Percentiles rank a stretch among this genome's conserved stretches.
Evolutionary conservation across 2,113 vertebrate genomes (phyloP).

Genomic region (Mugil cephalus): DNA sequence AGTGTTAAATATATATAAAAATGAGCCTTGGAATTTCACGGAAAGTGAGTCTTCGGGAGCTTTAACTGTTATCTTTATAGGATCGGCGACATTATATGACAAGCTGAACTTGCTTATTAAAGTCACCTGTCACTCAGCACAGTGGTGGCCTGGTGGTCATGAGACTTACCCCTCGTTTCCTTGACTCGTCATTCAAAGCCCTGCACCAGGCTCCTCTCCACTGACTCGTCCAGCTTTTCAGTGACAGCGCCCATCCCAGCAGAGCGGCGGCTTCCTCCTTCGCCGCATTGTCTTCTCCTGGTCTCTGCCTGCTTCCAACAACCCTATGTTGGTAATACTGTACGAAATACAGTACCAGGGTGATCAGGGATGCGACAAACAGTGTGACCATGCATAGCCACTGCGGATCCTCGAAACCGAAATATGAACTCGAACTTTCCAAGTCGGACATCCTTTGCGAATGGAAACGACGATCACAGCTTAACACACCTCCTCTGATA

Average conservation of each 20-base stretch:
- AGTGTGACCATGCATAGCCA: conserved; percentile 88
- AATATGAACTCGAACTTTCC: conserved; percentile 74
- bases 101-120: conserved; percentile 1
- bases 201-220: conserved; percentile 91
- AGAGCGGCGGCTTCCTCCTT: conserved; percentile 83
- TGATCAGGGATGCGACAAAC: conserved; percentile 86
- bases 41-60: no score
- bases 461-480: conserved; percentile 14
- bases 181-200: conserved; percentile 85
- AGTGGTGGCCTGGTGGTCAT: conserved; percentile 17
- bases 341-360: conserved; percentile 84
- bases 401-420: conserved; percentile 83
- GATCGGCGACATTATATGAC: neutral
- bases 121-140: conserved; percentile 44
- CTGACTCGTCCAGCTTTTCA: conserved; percentile 87
- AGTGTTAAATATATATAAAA: no score
- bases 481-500: conserved; percentile 54
- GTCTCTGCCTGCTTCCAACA: conserved; percentile 15
- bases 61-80: no score
- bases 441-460: conserved; percentile 84
- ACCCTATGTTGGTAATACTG: conserved; percentile 82
- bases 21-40: neutral
- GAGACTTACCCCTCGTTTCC: conserved; percentile 84
- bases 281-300: conserved; percentile 37
- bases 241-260: conserved; percentile 90